Conservation (phyloP, 2,888 invertebrate species). For the Eristalis pertinax region DNA sequence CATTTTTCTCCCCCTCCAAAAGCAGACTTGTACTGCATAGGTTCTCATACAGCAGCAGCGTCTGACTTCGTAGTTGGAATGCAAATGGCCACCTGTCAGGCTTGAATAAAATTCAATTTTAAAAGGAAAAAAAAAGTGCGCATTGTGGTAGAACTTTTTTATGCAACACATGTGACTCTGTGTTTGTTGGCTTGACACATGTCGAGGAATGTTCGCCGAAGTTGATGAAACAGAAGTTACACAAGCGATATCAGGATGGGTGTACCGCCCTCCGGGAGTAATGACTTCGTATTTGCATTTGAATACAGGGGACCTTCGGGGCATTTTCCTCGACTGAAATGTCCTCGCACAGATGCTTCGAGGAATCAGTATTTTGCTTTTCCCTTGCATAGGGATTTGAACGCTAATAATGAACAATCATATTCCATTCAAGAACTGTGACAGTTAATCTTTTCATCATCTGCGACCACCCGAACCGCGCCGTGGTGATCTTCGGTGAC, state of each 20-base stretch:
- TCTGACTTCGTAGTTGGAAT: background rate
- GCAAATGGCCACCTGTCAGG: conserved; percentile 35
- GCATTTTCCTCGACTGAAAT: background rate
- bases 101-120: background rate
- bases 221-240: background rate
- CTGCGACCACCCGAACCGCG: too few relatives aligned
- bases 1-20: background rate
- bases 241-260: background rate
- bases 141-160: background rate
- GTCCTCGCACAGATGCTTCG: background rate
- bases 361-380: background rate
- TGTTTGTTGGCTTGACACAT: background rate
- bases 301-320: background rate
- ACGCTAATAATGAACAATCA: background rate
- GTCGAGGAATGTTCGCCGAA: background rate
- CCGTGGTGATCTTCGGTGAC: background rate
- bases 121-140: background rate
- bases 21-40: background rate
- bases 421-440: background rate
- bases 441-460: background rate
- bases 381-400: background rate
- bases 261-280: background rate
- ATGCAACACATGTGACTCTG: background rate
- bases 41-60: background rate
- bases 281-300: background rate